A percentile compares a stretch with the other conserved stretches of the same genome.
phyloP scores from a whole-genome alignment of 2,113 vertebrate genomes.

The Proteles cristata region DNA sequence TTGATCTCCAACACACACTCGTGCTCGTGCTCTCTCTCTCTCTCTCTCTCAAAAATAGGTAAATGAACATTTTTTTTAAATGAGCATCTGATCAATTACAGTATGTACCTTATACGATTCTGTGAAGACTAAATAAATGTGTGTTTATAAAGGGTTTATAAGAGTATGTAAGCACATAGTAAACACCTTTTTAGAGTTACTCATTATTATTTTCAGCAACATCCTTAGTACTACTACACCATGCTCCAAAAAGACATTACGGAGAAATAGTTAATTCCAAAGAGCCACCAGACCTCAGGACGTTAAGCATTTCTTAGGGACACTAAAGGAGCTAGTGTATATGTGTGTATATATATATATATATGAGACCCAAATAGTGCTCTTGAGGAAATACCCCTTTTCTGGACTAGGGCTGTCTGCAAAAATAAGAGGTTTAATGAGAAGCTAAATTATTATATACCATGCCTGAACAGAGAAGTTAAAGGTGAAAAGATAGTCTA shows the following conservation, averaged over 20 bases:
- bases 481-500: not conserved
- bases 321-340: not conserved
- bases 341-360: not conserved
- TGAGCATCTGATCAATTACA: not conserved
- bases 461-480: not conserved
- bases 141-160: not conserved
- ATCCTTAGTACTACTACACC: not conserved
- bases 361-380: not conserved
- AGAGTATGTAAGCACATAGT: not conserved
- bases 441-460: conserved; percentile 12
- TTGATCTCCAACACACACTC: too few species aligned
- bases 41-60: too few species aligned
- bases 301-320: not conserved
- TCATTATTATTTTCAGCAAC: conserved; percentile 1
- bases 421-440: conserved; percentile 8
- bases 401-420: not conserved
- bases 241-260: not conserved
- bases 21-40: too few species aligned
- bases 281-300: not conserved
- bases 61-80: not conserved
- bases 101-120: not conserved
- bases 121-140: conserved; percentile 9
- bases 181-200: not conserved
- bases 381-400: not conserved
- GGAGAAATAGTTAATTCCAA: not conserved